Base-by-base conservation (phyloP, 2,797 vertebrate species). In the Malacoctenus gilli region DNA sequence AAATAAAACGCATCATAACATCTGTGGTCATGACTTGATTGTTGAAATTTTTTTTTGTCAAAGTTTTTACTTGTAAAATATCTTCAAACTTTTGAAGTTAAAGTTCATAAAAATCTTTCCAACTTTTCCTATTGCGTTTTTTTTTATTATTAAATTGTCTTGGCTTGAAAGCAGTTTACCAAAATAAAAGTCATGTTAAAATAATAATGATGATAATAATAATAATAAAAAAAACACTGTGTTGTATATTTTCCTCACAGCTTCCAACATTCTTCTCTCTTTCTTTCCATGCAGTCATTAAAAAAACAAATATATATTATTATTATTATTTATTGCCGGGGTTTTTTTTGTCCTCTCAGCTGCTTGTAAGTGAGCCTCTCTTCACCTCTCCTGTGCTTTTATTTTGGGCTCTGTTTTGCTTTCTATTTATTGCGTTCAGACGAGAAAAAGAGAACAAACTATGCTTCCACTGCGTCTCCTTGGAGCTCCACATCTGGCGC, bases 401-500 rank as follows among this genome's bases (percentile, higher is more conserved):
- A n/a, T n/a, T n/a, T n/a, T n/a, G n/a, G n/a, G n/a, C n/a, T 84
- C 81, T 91, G 53, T 72, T 69, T 79, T 90, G 86, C 85, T 93
- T 93, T 86, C 83, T 96, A 95, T 95, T 95, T 96, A 94, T 95
- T 94, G 88, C 93, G 73, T 80, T 85, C 80, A 87, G n/a, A n/a
- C 83, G 88, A 87, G 85, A 91, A 67, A n/a, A n/a, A n/a, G n/a
- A n/a, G 77, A 91, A 79, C 12, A 32, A 32, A 32, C 8, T 77
- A 62, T 68, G 84, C 86, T 83, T 91, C 88, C 86, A 87, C 60
- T 91, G 85, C 83, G 78, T 72, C 87, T 83, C 77, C 77, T 78
- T 77, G 84, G 79, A 89, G 88, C 89, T 93, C 86, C 91, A 91
- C 88, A 82, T 88, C 85, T 80, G 75, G 82, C 88, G 89, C 90